phyloP scores from a whole-genome alignment of 2,797 vertebrate genomes.

The Garrulus glandarius region DNA sequence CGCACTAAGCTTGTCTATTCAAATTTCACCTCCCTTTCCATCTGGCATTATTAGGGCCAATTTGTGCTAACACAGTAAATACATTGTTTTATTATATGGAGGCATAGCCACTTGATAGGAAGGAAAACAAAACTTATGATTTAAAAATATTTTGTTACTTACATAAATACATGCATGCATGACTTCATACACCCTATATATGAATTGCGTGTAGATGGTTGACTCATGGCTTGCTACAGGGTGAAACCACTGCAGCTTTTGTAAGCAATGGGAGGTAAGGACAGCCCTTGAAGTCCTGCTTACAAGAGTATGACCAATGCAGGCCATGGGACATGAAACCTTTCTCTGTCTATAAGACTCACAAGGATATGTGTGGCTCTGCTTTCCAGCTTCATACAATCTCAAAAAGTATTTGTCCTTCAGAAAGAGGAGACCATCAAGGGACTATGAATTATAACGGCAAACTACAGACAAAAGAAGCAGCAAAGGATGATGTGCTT shows the following conservation, averaged over 20 bases:
- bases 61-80: not conserved
- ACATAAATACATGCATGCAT: rapidly evolving
- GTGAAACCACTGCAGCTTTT: not conserved
- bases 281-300: not conserved
- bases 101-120: not conserved
- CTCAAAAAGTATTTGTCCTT: not conserved
- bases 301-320: not conserved
- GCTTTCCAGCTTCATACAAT: not conserved
- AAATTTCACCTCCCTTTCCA: not conserved
- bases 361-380: not conserved
- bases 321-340: not conserved
- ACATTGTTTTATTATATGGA: not conserved
- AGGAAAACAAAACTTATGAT: not conserved
- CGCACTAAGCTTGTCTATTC: not conserved
- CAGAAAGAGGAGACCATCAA: not conserved
- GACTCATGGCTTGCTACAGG: not conserved
- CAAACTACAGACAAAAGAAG: not conserved
- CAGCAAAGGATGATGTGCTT: not conserved
- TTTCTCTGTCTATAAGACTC: not conserved
- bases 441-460: not conserved
- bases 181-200: not conserved
- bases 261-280: not conserved
- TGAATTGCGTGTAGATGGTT: not conserved
- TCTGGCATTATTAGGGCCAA: not conserved
- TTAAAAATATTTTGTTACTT: not conserved